Conservation (phyloP, 2,888 invertebrate species). For the Bugulina stolonifera region DNA sequence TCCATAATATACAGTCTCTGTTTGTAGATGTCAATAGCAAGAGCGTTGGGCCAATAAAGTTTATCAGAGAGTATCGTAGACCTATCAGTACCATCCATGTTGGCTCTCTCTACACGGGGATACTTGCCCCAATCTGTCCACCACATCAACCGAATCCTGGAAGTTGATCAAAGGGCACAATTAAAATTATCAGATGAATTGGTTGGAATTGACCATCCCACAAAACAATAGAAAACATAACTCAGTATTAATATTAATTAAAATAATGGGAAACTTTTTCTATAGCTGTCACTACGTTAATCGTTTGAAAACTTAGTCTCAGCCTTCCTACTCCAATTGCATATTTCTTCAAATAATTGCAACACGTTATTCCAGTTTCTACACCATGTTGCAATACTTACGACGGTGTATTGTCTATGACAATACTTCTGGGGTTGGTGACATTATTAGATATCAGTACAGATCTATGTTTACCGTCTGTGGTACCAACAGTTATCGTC, state of each 20-base stretch:
- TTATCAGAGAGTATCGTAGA: conserved; percentile 81
- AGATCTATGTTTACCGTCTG: conserved; percentile 74
- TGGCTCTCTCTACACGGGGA: conserved; percentile 88
- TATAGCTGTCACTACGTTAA: too few relatives aligned
- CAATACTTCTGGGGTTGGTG: conserved; percentile 92
- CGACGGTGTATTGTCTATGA: conserved; percentile 84
- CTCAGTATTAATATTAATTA: too few relatives aligned
- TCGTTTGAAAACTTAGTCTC: too few relatives aligned
- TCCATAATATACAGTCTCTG: conserved; percentile 93
- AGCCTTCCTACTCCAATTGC: too few relatives aligned
- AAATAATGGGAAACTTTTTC: too few relatives aligned
- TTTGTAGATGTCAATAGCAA: conserved; percentile 90
- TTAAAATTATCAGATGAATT: too few relatives aligned
- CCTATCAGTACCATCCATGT: conserved; percentile 88
- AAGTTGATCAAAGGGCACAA: too few relatives aligned
- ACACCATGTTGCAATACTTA: conserved; percentile 36
- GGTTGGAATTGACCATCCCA: too few relatives aligned
- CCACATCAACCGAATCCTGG: conserved; percentile 78
- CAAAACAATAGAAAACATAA: too few relatives aligned
- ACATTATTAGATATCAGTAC: conserved; percentile 87
- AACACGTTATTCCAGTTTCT: too few relatives aligned
- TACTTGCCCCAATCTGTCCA: conserved; percentile 99
- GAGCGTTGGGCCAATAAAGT: conserved; percentile 96
- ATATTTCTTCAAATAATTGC: too few relatives aligned
- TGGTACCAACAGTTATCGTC: conserved; percentile 83